These are phyloP conservation scores for Phoebastria nigripes DNA, from an alignment of 2,797 vertebrate species.

Conservation along the genomic window DNA sequence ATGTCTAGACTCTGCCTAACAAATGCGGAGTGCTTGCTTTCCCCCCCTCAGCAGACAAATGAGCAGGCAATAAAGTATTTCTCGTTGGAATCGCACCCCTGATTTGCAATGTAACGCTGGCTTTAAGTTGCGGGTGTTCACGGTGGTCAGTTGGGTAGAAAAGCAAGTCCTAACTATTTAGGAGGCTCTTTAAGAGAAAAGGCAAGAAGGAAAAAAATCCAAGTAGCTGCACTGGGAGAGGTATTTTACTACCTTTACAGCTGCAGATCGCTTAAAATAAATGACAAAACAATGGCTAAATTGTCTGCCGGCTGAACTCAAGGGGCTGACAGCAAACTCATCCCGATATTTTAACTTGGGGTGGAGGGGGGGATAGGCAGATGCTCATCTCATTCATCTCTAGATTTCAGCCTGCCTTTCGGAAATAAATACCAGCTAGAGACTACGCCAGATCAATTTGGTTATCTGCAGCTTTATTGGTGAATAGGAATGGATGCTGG, in stretches of 20 bases:
- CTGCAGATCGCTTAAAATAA: neutral
- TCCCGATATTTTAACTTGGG: neutral
- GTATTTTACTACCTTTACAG: slow-evolving; percentile 21
- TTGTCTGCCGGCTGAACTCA: slow-evolving; percentile 11
- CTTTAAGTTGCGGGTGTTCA: slow-evolving; percentile 49
- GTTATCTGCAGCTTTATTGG: neutral
- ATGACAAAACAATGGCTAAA: slow-evolving; percentile 4
- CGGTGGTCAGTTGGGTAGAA: slow-evolving; percentile 22
- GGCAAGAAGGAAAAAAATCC: neutral
- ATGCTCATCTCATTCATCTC: neutral
- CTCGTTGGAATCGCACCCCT: slow-evolving; percentile 32
- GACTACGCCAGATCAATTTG: neutral
- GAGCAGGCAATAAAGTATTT: slow-evolving; percentile 56
- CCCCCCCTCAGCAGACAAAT: neutral
- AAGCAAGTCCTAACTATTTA: slow-evolving; percentile 8
- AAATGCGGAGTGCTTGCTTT: slow-evolving; percentile 35
- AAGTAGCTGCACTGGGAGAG: neutral
- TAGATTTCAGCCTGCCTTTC: neutral
- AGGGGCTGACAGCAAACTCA: slow-evolving; percentile 12
- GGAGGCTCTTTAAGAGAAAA: neutral
- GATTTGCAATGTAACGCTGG: slow-evolving; percentile 44
- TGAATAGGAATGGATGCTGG: slow-evolving; percentile 12
- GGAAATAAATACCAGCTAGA: slow-evolving; percentile 21
- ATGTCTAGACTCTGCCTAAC: slow-evolving; percentile 57
- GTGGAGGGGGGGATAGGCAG: neutral